Evolutionary conservation across 2,888 invertebrate species (phyloP).

Genomic region (Podotricha telesiphe): DNA sequence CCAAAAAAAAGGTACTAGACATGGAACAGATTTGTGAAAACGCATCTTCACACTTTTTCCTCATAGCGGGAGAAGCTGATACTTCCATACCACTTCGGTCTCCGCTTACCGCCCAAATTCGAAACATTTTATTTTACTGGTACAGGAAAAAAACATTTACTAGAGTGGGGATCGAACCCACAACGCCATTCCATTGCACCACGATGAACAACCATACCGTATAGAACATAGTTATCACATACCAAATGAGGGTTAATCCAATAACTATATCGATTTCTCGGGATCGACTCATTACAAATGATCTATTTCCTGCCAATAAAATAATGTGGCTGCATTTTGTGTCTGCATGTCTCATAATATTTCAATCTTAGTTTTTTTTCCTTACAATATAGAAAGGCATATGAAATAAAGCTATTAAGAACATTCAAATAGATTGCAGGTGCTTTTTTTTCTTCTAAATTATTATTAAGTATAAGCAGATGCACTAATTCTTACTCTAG

Average conservation of each 20-base stretch:
- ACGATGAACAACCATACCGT: background rate
- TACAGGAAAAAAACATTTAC: no score
- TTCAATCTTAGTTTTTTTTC: conserved; percentile 23
- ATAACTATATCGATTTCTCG: conserved; percentile 30
- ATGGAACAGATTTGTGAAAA: no score
- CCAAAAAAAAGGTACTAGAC: no score
- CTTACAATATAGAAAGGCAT: background rate
- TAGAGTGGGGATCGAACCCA: background rate
- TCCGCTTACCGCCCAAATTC: no score
- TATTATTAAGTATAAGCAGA: background rate
- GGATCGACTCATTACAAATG: conserved; percentile 20
- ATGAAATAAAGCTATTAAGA: conserved; percentile 20
- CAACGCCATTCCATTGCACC: background rate
- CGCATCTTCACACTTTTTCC: no score
- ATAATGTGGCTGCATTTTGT: conserved; percentile 22
- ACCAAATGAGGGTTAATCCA: conserved; percentile 19
- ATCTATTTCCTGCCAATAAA: conserved; percentile 38
- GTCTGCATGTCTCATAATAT: conserved; percentile 16
- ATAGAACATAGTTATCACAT: background rate
- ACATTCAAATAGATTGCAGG: conserved; percentile 1
- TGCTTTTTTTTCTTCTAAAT: conserved; percentile 1
- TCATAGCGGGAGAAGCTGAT: no score
- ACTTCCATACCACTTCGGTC: no score
- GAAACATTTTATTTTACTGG: no score
- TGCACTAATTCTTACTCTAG: conserved; percentile 9